Evolutionary conservation across 2,797 vertebrate species (phyloP).

Genomic region (Micromesistius poutassou): DNA sequence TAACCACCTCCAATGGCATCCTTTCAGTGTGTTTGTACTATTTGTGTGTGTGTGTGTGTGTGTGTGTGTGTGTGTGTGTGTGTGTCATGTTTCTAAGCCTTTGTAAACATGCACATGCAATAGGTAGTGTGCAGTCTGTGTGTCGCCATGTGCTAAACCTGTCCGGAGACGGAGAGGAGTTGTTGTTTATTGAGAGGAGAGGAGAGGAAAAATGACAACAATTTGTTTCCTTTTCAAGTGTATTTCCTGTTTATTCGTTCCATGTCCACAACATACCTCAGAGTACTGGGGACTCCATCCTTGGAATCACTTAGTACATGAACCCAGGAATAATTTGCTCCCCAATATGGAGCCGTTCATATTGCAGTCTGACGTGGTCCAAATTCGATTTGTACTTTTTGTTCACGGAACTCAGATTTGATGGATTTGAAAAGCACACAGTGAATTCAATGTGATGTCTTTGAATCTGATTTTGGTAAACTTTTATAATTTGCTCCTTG

Average conservation of each 20-base stretch:
- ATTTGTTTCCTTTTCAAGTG: conserved; percentile 14
- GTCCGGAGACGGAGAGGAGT: not conserved
- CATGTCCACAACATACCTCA: not conserved
- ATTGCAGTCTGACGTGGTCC: not conserved
- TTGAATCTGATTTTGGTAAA: not conserved
- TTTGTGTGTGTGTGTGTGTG: conserved; percentile 10
- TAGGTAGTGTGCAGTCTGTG: not conserved
- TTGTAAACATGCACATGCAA: not conserved
- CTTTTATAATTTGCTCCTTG: not conserved
- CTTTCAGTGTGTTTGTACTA: not conserved
- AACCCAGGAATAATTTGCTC: not conserved
- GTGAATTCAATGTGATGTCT: not conserved
- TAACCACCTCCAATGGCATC: not conserved
- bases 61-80: not conserved
- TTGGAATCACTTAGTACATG: not conserved
- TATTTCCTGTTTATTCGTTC: conserved; percentile 17
- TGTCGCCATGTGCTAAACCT: not conserved
- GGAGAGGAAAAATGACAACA: not conserved
- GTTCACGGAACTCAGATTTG: not conserved
- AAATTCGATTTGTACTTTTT: not conserved
- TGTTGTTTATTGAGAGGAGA: not conserved
- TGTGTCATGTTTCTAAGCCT: not conserved
- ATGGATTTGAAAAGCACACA: not conserved
- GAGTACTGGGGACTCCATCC: not conserved
- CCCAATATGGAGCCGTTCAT: not conserved